These are phyloP conservation scores for Andrena fulva DNA, from an alignment of 2,888 invertebrate genomes.

Conservation along the genomic window DNA sequence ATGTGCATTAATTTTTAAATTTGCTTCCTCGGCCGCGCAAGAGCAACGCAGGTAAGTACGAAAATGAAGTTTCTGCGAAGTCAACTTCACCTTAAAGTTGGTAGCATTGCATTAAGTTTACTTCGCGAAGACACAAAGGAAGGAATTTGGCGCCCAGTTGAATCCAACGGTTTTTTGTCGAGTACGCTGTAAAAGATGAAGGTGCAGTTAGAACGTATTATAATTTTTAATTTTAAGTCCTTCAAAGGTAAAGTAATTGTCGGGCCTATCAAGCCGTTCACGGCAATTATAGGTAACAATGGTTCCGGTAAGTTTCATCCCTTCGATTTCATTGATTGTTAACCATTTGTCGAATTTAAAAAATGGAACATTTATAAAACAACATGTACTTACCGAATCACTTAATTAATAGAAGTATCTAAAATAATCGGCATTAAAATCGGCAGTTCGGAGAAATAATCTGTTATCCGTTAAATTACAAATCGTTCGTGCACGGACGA, in stretches of 20 bases:
- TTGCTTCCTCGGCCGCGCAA: neutral
- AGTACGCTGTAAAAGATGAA: conserved; percentile 29
- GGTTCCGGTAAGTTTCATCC: conserved; percentile 38
- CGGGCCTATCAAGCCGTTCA: neutral
- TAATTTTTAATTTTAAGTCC: conserved; percentile 8
- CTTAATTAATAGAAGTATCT: neutral
- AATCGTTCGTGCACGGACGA: neutral
- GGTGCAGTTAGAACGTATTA: conserved; percentile 88
- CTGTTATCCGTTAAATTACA: neutral
- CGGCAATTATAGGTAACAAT: neutral
- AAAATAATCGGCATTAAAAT: neutral
- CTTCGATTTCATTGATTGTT: neutral
- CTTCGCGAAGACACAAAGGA: neutral
- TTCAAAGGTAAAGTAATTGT: neutral
- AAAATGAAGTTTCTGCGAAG: neutral
- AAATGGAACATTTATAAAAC: too few species aligned
- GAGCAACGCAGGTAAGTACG: conserved; percentile 2
- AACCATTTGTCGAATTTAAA: neutral
- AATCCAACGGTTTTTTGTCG: neutral
- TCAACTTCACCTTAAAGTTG: neutral
- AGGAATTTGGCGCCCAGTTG: conserved; percentile 6
- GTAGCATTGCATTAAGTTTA: conserved; percentile 1
- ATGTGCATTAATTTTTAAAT: conserved; percentile 18
- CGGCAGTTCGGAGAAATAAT: neutral
- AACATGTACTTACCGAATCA: neutral